phyloP scores from a whole-genome alignment of 2,888 invertebrate genomes.

The Adelphocoris suturalis region DNA sequence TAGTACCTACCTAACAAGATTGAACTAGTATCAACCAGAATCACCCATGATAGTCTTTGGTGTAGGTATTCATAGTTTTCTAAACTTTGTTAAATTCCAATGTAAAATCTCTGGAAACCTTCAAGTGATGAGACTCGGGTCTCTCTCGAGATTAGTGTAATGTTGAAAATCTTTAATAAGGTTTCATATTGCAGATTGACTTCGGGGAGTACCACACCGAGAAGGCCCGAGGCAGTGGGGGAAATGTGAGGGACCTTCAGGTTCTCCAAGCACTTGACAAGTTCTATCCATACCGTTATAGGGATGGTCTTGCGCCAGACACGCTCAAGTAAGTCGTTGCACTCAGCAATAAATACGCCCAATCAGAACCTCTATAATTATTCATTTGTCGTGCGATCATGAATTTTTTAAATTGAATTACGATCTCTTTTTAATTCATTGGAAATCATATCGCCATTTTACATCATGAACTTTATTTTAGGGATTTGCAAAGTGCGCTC shows the following conservation, averaged over 20 bases:
- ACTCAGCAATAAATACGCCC: background rate
- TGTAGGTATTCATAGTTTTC: too few species aligned
- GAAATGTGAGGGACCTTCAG: conserved; percentile 81
- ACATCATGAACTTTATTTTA: conserved; percentile 77
- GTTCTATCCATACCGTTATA: conserved; percentile 94
- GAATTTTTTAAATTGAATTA: background rate
- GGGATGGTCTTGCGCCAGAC: conserved; percentile 86
- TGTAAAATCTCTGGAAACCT: too few species aligned
- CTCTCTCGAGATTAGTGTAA: too few species aligned
- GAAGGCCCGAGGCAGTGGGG: conserved; percentile 80
- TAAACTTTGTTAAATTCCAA: too few species aligned
- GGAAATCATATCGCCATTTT: too few species aligned
- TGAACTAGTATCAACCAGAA: too few species aligned
- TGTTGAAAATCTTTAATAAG: background rate
- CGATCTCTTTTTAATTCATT: too few species aligned
- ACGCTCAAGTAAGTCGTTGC: conserved; percentile 82
- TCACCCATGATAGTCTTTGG: too few species aligned
- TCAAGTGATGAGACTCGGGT: too few species aligned
- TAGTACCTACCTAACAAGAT: too few species aligned
- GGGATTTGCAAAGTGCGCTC: conserved; percentile 87
- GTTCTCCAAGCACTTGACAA: conserved; percentile 89
- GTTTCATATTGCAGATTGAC: conserved; percentile 83
- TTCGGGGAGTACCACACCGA: conserved; percentile 88
- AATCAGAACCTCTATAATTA: background rate
- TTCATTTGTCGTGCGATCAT: background rate